Conservation (phyloP, 2,113 vertebrate genomes). For the Ahaetulla prasina region DNA sequence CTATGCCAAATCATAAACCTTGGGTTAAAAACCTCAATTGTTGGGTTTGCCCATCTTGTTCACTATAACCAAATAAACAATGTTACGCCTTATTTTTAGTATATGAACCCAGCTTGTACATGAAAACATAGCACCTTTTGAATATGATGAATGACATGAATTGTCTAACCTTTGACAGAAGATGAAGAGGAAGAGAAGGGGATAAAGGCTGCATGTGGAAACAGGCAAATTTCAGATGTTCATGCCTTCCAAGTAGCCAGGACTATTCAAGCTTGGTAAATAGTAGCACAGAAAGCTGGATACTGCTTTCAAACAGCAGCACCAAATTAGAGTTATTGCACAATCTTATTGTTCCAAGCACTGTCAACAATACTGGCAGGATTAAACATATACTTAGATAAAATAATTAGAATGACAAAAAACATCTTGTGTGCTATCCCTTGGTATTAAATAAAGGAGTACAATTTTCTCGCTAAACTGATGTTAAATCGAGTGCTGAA, state of each 20-base stretch:
- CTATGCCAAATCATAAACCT: background rate
- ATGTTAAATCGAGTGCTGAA: background rate
- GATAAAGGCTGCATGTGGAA: background rate
- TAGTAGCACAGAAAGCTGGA: background rate
- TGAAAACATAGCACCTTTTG: background rate
- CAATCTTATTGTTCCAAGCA: background rate
- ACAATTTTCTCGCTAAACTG: background rate
- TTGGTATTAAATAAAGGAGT: background rate
- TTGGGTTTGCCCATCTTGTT: background rate
- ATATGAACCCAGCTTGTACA: background rate
- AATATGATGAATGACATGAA: background rate
- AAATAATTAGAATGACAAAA: background rate
- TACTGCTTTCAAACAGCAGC: background rate
- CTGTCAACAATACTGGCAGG: background rate
- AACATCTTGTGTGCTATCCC: background rate
- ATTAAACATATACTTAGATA: background rate
- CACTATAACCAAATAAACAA: background rate
- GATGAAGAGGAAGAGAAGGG: too few species aligned
- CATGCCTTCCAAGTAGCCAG: background rate
- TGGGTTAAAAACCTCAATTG: background rate
- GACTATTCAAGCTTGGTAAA: background rate
- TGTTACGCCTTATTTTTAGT: background rate
- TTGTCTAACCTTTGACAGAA: background rate
- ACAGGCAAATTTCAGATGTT: background rate
- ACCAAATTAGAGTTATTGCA: background rate